Conservation (phyloP, 2,113 vertebrate species). For the Cheirogaleus medius region DNA sequence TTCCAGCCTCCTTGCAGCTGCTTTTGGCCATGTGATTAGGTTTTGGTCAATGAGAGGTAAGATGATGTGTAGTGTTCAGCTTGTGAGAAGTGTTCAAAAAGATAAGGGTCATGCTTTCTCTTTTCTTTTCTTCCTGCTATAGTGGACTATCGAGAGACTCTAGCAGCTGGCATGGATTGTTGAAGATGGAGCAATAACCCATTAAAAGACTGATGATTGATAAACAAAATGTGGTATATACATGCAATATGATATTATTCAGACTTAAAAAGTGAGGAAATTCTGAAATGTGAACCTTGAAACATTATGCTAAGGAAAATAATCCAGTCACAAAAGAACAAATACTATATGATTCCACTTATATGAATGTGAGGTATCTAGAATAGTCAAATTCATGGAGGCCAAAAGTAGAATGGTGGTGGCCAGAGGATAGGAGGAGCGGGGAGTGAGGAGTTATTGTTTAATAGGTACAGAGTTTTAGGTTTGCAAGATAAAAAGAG, state of each 20-base stretch:
- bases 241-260: not conserved
- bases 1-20: not conserved
- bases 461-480: not conserved
- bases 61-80: not conserved
- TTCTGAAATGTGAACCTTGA: not conserved
- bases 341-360: not conserved
- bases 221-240: not conserved
- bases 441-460: not conserved
- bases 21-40: not conserved
- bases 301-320: not conserved
- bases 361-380: not conserved
- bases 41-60: not conserved
- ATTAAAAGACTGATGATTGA: not conserved
- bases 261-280: not conserved
- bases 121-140: not conserved
- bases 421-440: no score
- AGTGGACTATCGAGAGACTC: not conserved
- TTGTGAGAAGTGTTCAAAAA: not conserved
- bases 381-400: not conserved
- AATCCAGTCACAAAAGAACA: not conserved
- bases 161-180: not conserved
- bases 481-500: not conserved
- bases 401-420: not conserved
- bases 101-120: not conserved
- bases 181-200: not conserved